Conservation (phyloP, 2,888 invertebrate species). For the Thera britannica region DNA sequence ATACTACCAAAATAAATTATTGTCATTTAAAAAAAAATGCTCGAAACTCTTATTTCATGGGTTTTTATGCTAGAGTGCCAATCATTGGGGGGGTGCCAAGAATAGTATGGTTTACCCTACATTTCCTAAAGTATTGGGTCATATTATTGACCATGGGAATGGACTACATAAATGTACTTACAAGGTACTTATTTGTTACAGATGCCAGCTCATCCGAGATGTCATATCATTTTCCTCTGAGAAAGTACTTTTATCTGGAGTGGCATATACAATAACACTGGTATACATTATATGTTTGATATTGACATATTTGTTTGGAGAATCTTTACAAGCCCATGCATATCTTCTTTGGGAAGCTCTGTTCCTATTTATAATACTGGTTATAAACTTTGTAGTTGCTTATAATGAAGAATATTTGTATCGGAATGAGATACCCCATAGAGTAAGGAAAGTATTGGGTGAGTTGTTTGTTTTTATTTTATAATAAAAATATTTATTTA, state of each 20-base stretch:
- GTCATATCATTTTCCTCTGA: conserved; percentile 80
- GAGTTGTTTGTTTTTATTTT: conserved; percentile 41
- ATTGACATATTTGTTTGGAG: conserved; percentile 71
- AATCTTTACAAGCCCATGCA: conserved; percentile 70
- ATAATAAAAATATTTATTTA: too few relatives aligned
- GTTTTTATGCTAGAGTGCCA: too few relatives aligned
- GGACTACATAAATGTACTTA: too few relatives aligned
- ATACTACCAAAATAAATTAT: too few relatives aligned
- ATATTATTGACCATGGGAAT: too few relatives aligned
- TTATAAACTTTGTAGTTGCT: conserved; percentile 74
- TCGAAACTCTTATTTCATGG: too few relatives aligned
- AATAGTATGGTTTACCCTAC: too few relatives aligned
- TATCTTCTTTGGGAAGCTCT: conserved; percentile 76
- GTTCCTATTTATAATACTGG: conserved; percentile 71
- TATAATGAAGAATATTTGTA: conserved; percentile 78
- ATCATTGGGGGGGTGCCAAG: too few relatives aligned
- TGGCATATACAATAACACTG: conserved; percentile 74
- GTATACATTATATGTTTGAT: conserved; percentile 72
- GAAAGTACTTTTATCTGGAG: conserved; percentile 74
- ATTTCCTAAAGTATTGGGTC: too few relatives aligned
- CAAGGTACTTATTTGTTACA: conserved; percentile 52
- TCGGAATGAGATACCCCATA: conserved; percentile 83
- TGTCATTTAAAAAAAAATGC: too few relatives aligned
- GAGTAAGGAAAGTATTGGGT: conserved; percentile 79
- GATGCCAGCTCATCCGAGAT: conserved; percentile 62